Evolutionary conservation across 2,113 vertebrate species (phyloP), one percentile per base, ranked within the genome.

Genomic region (Apistogramma diplotaenia): DNA sequence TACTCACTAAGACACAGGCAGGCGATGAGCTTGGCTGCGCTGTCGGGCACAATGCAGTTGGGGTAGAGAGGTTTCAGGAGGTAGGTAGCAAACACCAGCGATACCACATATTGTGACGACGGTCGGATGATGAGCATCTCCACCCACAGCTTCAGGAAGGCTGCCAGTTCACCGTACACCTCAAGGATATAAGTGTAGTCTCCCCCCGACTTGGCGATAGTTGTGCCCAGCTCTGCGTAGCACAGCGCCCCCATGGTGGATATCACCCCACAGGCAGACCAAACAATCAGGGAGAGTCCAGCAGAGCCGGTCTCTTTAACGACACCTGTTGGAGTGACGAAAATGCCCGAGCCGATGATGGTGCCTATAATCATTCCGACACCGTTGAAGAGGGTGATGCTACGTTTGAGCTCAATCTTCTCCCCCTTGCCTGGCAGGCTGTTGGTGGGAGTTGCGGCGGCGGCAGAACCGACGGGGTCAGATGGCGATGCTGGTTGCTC

Each of bases 101-200:
- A 95, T 78, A 95, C 94, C 71, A 95, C 94, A 10, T 95, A 95
- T 81, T 95, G 95, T 0, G 95, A 95, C 0, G 95, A 94, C 0
- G 95, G 95, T 4, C 95, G 91, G 43, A 95, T 95, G 79, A 95
- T 95, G n/a, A 95, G 93, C 95, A 95, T 95, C 87, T 95, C 95
- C 81, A 95, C 89, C 95, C 95, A 95, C 59, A 95, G 92, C 73
- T 95, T 95, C 1, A 95, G 86, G 71, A 95, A 95, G 37, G 94
- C 95, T 0, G 89, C 92, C 83, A 95, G 91, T 59, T 94, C 92
- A 0, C 95, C 95, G 3, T 95, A 95, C 37, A 95, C 89, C 86
- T 94, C 95, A 71, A 95, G 85, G 81, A 95, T 95, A 81, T 95
- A 95, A 0, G 94, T 94, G 88, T 95, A 95, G 91, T 95, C 95